phyloP scores from a whole-genome alignment of 2,888 invertebrate species.

The Volucella bombylans region DNA sequence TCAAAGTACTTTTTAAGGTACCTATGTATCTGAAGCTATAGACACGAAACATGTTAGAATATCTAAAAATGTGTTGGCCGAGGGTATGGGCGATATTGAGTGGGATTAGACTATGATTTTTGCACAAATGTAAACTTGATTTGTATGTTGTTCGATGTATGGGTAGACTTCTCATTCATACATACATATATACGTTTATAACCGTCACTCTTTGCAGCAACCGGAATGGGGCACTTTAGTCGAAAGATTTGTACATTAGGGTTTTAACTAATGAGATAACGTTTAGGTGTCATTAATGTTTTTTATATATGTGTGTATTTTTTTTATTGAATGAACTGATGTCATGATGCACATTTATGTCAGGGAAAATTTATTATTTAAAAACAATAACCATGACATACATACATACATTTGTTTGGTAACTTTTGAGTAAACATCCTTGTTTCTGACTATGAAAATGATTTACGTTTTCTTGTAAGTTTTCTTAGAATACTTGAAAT shows the following conservation, averaged over 20 bases:
- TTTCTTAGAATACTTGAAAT: too few species aligned
- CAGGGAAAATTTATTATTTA: too few species aligned
- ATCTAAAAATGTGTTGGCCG: constrained; percentile 53
- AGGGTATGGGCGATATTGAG: constrained; percentile 43
- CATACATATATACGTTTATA: too few species aligned
- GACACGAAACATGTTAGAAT: constrained; percentile 18
- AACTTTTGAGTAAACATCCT: too few species aligned
- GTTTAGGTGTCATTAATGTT: constrained; percentile 1
- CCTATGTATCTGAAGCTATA: constrained; percentile 15
- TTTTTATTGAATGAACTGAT: neutral
- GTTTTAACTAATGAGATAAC: constrained; percentile 1
- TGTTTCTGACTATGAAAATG: too few species aligned
- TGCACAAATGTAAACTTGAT: constrained; percentile 33
- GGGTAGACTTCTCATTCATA: constrained; percentile 1
- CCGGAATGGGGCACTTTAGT: constrained; percentile 4
- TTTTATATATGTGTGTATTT: neutral
- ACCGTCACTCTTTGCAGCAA: neutral
- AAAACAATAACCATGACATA: too few species aligned
- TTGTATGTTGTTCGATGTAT: constrained; percentile 33
- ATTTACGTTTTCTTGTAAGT: too few species aligned
- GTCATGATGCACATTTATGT: constrained; percentile 3
- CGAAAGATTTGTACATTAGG: constrained; percentile 2
- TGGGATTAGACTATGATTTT: constrained; percentile 58
- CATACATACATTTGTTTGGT: too few species aligned
- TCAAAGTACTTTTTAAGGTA: constrained; percentile 55